Base-by-base conservation (phyloP, 2,888 invertebrate genomes). In the Tinea trinotella region DNA sequence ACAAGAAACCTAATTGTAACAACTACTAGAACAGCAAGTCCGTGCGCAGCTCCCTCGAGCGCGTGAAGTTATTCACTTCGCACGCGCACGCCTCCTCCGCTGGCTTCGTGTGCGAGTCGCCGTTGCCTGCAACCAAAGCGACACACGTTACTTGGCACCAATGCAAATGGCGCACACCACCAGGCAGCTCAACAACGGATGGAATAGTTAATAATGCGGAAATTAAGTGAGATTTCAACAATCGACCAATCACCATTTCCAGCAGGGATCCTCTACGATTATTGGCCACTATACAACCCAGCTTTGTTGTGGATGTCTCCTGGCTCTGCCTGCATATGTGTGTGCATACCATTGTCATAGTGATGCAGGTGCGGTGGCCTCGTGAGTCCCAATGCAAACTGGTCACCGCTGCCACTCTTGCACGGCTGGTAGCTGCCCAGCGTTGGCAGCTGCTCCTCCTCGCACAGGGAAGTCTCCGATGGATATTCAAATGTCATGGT, bases 401-500 rank as follows among this genome's bases (percentile, higher is more conserved):
- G 85, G 61, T 88, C 65, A 79, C 89, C 63, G 88, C 84, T 61
- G 87, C 88, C 60, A 87, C 83, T 90, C 87, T 93, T 93, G 84
- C 92, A 90, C 57, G 96, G 95, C 65, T 94, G 94, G 87, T 95
- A 96, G 70, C 90, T 93, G 59, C 93, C 90, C 73, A 96, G 87
- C 66, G 90, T 95, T 94, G 70, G 92, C 93, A 59, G 91, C 93
- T 4, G 3, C 58, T 84, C 80, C 60, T 92, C 92, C 68, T 92
- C 90, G 67, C 91, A 77, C 67, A 95, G 83, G 48, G 95, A 94
- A 57, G 92, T 90, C 87, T 97, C 97, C 56, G 96, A 96, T 54
- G 97, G 97, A 81, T 98, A 98, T 87, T 97, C 97, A 85, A 93
- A 96, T 54, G 94, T 93, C 62, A 92, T 91, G 61, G 95, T 95